phyloP scores from a whole-genome alignment of 2,888 invertebrate species.

The Nephrocerus scutellatus region DNA sequence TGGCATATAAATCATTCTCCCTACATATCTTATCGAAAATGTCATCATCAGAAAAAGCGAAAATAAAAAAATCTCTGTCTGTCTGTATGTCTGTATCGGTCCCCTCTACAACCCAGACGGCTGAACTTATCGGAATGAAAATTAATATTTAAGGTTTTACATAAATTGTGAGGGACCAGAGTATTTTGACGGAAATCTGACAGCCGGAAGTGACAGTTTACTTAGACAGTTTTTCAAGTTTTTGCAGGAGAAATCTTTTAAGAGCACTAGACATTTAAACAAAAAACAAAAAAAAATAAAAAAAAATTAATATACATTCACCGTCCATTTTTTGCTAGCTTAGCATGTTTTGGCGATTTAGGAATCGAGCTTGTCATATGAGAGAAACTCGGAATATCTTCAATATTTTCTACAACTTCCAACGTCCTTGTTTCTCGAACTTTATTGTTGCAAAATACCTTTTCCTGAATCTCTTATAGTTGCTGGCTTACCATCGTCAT shows the following conservation, averaged over 20 bases:
- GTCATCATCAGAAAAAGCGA: no score
- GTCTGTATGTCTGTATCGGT: no score
- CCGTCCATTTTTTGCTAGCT: background rate
- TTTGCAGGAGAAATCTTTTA: conserved; percentile 1
- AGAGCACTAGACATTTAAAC: background rate
- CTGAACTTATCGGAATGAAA: no score
- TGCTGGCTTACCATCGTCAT: conserved; percentile 1
- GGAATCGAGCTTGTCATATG: background rate
- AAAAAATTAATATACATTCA: background rate
- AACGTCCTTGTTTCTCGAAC: background rate
- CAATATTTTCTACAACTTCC: conserved; percentile 1
- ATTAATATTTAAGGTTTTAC: no score
- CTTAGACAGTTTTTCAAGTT: conserved; percentile 2
- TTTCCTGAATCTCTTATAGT: conserved; percentile 3
- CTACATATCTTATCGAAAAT: background rate
- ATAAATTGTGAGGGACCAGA: no score
- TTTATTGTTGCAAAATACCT: conserved; percentile 2
- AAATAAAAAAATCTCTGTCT: no score
- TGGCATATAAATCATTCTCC: conserved; percentile 1
- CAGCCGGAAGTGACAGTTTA: no score
- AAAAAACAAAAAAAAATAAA: no score
- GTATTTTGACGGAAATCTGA: no score
- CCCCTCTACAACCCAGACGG: no score
- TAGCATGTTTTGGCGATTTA: background rate
- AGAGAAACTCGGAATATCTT: conserved; percentile 2